Percentiles rank a stretch among this genome's conserved stretches.
These are phyloP conservation scores for Euphydryas editha DNA, from an alignment of 2,888 invertebrate species.

Conservation along the genomic window DNA sequence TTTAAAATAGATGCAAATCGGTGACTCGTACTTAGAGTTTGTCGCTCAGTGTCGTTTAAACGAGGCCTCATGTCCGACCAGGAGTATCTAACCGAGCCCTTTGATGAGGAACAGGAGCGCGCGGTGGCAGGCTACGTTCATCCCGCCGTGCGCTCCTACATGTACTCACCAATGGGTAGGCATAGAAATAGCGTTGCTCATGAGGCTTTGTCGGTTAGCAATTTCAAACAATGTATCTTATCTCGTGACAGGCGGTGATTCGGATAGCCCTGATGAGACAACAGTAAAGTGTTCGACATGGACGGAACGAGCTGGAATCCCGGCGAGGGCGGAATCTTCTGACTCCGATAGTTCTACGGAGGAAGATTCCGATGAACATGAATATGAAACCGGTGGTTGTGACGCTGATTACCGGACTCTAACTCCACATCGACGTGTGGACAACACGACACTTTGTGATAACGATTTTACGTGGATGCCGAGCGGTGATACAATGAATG, in stretches of 20 bases:
- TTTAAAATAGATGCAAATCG: slow-evolving; percentile 77
- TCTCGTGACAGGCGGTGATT: slow-evolving; percentile 83
- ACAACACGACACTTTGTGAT: slow-evolving; percentile 86
- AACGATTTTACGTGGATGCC: slow-evolving; percentile 88
- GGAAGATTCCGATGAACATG: slow-evolving; percentile 69
- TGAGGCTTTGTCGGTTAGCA: slow-evolving; percentile 56
- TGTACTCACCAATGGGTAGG: slow-evolving; percentile 83
- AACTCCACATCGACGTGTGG: slow-evolving; percentile 71
- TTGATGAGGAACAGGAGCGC: slow-evolving; percentile 76
- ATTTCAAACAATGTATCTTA: slow-evolving; percentile 53
- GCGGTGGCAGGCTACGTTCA: slow-evolving; percentile 71
- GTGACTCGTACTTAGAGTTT: slow-evolving; percentile 76
- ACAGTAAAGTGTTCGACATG: slow-evolving; percentile 83
- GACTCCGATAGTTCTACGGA: slow-evolving; percentile 71
- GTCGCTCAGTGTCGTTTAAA: slow-evolving; percentile 80
- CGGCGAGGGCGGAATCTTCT: slow-evolving; percentile 67
- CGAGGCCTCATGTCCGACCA: slow-evolving; percentile 81
- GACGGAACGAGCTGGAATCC: slow-evolving; percentile 73
- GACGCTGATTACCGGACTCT: slow-evolving; percentile 84
- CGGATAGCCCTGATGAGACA: slow-evolving; percentile 85
- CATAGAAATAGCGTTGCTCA: slow-evolving; percentile 53
- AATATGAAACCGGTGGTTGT: slow-evolving; percentile 83
- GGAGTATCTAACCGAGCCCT: slow-evolving; percentile 78
- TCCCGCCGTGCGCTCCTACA: slow-evolving; percentile 81
- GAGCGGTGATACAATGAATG: slow-evolving; percentile 65